Conservation (phyloP, 1,140 invertebrate species). For the Brachionus manjavacas region DNA sequence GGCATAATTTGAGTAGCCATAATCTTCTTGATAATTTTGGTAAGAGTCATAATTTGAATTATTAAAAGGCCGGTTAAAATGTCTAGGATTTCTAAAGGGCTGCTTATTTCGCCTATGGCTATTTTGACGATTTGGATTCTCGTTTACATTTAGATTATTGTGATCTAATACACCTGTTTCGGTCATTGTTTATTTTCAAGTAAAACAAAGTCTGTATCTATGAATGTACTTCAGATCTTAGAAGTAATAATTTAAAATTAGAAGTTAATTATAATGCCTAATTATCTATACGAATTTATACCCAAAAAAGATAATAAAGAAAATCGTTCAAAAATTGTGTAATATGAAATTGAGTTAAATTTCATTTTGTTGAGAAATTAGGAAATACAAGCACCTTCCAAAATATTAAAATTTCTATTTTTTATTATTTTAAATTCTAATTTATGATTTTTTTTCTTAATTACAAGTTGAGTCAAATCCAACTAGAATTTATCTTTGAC, state of each 20-base stretch:
- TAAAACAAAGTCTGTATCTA: neutral
- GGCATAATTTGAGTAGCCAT: neutral
- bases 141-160: neutral
- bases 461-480: neutral
- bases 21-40: neutral
- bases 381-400: neutral
- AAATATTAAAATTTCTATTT: neutral
- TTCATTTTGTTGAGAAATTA: neutral
- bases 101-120: neutral
- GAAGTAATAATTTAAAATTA: neutral
- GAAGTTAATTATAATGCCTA: too few species aligned
- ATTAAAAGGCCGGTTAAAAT: neutral
- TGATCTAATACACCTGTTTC: neutral
- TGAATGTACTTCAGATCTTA: neutral
- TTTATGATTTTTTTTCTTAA: neutral
- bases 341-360: neutral
- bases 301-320: neutral
- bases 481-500: neutral
- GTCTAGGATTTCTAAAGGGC: neutral
- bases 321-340: neutral
- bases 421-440: neutral
- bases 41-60: neutral
- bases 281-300: neutral
- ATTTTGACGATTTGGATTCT: neutral
- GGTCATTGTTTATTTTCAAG: neutral